Evolutionary conservation across 2,113 vertebrate genomes (phyloP).

Genomic region (Odocoileus virginianus): DNA sequence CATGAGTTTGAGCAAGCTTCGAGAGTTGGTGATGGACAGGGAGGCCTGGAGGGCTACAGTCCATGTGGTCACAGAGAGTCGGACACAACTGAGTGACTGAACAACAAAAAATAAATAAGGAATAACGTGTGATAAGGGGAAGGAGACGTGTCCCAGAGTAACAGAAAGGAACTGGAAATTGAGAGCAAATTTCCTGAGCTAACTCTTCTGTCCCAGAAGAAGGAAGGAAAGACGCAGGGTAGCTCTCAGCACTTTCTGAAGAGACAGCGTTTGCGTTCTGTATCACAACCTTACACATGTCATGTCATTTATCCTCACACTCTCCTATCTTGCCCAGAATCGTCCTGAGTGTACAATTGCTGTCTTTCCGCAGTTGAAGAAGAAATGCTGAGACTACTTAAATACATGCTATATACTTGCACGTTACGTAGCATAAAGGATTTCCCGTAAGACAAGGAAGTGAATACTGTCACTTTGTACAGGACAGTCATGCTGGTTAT

Average conservation of each 20-base stretch:
- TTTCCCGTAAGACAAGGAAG: not conserved
- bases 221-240: not conserved
- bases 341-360: not conserved
- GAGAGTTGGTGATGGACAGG: not conserved
- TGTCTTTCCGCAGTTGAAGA: not conserved
- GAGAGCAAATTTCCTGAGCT: accelerated
- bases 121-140: accelerated
- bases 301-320: accelerated
- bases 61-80: accelerated
- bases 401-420: too few species aligned
- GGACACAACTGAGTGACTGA: accelerated
- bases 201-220: not conserved
- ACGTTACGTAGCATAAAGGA: accelerated
- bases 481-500: not conserved
- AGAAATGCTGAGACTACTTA: not conserved
- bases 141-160: accelerated
- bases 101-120: not conserved
- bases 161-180: not conserved
- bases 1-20: accelerated
- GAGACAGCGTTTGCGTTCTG: too few species aligned
- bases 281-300: accelerated
- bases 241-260: not conserved
- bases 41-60: not conserved
- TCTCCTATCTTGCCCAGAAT: too few species aligned
- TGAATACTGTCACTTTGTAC: not conserved